Evolutionary conservation across 2,113 vertebrate genomes (phyloP).

Genomic region (Acrocephalus kingi): DNA sequence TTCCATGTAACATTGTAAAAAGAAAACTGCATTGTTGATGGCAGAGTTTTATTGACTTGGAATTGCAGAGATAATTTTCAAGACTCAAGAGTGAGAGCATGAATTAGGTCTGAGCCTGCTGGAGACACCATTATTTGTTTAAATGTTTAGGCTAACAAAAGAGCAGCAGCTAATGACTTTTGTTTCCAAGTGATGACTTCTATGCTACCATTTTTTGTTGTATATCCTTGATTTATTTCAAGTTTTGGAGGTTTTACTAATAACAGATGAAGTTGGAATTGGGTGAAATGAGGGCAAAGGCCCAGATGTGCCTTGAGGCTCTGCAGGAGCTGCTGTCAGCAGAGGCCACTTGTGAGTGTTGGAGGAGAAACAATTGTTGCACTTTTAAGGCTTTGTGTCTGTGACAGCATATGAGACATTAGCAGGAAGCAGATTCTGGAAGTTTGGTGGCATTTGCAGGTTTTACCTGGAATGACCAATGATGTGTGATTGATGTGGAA

Average conservation of each 20-base stretch:
- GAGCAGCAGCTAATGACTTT: not conserved
- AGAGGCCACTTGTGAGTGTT: not conserved
- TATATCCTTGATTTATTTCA: not conserved
- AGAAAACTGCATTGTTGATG: not conserved
- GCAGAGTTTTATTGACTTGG: not conserved
- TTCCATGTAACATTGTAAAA: not conserved
- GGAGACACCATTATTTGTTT: not conserved
- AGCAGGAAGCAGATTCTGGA: not conserved
- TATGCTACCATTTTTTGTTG: not conserved
- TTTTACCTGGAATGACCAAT: not conserved
- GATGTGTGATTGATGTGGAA: not conserved
- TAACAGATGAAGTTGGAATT: not conserved
- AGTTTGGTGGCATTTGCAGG: not conserved
- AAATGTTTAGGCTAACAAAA: not conserved
- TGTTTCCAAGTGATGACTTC: not conserved
- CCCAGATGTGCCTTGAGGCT: not conserved
- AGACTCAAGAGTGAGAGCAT: not conserved
- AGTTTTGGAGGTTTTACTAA: not conserved
- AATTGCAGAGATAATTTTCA: not conserved
- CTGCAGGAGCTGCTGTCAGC: not conserved
- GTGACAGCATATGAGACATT: not conserved
- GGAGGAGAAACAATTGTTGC: not conserved
- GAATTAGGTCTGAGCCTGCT: not conserved
- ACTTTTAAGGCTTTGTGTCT: not conserved
- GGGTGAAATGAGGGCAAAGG: not conserved